Base-by-base conservation (phyloP, 1,140 invertebrate genomes). In the Delia radicum region DNA sequence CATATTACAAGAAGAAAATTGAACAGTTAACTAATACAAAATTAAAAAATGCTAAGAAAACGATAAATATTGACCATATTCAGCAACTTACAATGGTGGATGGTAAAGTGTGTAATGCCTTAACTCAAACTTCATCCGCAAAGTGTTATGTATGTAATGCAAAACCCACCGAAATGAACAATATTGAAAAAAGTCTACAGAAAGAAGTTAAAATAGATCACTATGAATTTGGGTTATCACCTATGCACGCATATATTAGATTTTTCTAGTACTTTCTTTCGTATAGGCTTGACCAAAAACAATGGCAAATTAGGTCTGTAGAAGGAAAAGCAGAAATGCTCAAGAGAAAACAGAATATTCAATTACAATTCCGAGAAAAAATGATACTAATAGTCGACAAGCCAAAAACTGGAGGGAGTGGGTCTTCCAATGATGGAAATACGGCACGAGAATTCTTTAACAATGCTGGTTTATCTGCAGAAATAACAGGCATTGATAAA, bases 401-500 rank as follows among this genome's bases (percentile, higher is more conserved):
- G 18, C 46, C 46, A 8, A 55, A n/a, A 55, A 3, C n/a, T 4
- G 46, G 46, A 4, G 15, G 46, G 3, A 76, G 73, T 74, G 83
- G 83, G 24, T 80, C 78, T 12, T 81, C 82, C 7, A 87, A 86
- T 74, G 81, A 84, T 76, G 83, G 82, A 15, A 87, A 87, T 63
- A n/a, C 46, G 3, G 46, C 46, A 55, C 62, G 27, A 75, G 65
- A 31, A 42, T 87, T 77, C 24, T 81, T 81, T 42, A 76, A 76
- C 46, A 75, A 55, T 55, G 6, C 18, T 55, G 46, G 12, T 55
- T 55, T 55, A 55, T 3, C 6, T 55, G 46, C 46, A 8, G n/a
- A 55, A n/a, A 13, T 55, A 55, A 55, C 46, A 8, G 46, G 46
- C n/a, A n/a, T 55, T 55, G 46, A 8, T 18, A 15, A 55, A 55